Evolutionary conservation across 92 coral and sea anemone genomes (phyloP), one percentile per base, ranked within the genome.

Genomic region (Pocillopora meandrina): DNA sequence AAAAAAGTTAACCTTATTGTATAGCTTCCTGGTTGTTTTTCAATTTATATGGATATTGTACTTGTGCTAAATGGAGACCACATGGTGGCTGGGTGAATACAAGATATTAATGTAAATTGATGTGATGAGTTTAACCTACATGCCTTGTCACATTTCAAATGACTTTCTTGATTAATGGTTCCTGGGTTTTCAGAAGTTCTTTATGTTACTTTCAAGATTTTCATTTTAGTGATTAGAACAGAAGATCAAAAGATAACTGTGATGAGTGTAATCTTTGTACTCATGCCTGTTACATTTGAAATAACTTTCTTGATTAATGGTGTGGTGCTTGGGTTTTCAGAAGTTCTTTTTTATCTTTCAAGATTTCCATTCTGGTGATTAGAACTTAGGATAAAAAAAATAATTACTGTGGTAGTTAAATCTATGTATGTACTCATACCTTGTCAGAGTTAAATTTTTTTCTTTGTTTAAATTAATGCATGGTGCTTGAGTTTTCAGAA

Each of bases 401-500:
- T 26, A 26, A 0, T 26, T 26, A 26, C 31, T 26, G 26, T 23
- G 26, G 0, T 23, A 23, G 26, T 23, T 23, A 26, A 26, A 26
- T 26, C 31, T 26, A 26, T 26, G 31, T 26, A 26, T 26, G 31
- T 26, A 26, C 31, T 26, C 31, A 26, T 26, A 26, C 31, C 31
- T 26, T 26, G 31, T 26, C 31, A 26, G 31, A 26, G 31, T 26
- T 26, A 26, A 26, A 26, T 26, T 26, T 26, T 26, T 26, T 26
- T 26, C 31, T 26, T 26, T 26, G 31, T 26, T 26, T 26, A 26
- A 26, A 26, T 26, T 26, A 26, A 26, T 26, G 31, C 31, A 26
- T 34, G 21, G 74, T 70, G 74, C 74, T 70, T 35, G 74, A 70
- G 74, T 34, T 70, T 34, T 35, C 74, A 36, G 74, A 70, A 36